phyloP scores from a whole-genome alignment of 2,113 vertebrate species.

The Serilophus lunatus region DNA sequence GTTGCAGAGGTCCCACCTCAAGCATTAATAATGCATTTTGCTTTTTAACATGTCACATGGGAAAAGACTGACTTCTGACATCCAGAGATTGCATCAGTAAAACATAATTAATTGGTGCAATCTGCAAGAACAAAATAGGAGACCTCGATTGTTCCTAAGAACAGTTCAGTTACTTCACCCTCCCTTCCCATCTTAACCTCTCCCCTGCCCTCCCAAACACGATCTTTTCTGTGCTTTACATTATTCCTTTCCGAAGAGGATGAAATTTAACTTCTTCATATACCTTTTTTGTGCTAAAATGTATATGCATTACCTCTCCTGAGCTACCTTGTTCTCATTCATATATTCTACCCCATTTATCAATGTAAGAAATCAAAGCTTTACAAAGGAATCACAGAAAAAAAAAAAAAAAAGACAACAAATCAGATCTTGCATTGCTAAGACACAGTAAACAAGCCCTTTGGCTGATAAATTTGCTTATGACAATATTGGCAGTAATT shows the following conservation, averaged over 20 bases:
- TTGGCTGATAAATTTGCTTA: conserved; percentile 18
- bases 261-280: background rate
- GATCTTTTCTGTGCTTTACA: background rate
- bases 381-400: background rate
- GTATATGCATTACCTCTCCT: background rate
- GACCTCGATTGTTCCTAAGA: background rate
- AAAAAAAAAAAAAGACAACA: background rate
- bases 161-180: background rate
- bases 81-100: background rate
- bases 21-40: conserved; percentile 48
- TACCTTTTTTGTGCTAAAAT: background rate
- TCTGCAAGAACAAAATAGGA: background rate
- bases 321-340: background rate
- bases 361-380: conserved; percentile 12
- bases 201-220: background rate
- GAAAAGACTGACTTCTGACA: background rate
- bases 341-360: conserved; percentile 12
- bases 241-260: background rate
- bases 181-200: background rate
- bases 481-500: conserved; percentile 39
- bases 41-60: conserved; percentile 24
- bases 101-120: conserved; percentile 7
- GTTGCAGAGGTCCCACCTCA: conserved; percentile 35
- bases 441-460: conserved; percentile 29
- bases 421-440: background rate